Base-by-base conservation (phyloP, 2,113 vertebrate genomes). In the Sigmodon hispidus region DNA sequence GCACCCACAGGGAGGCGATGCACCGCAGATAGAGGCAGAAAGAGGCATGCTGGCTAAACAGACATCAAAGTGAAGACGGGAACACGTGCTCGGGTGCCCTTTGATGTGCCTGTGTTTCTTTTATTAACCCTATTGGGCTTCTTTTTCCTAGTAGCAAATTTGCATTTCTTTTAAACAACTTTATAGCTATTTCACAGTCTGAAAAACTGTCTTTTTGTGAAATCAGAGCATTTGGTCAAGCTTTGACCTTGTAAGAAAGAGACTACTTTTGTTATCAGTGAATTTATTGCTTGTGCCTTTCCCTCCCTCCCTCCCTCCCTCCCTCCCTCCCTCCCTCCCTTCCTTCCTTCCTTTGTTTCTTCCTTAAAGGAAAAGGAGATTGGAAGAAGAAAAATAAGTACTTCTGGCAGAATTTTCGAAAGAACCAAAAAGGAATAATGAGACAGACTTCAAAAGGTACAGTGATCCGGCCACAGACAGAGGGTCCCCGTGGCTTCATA, bases 341-440 rank as follows among this genome's bases (percentile, higher is more conserved):
- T 11, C 5, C 7, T 19, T 36, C 13, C 5, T 89, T 97, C 91
- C 19, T 86, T 75, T 87, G 90, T 95, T 95, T 17, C 40, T 55
- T 48, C 75, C 95, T 92, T 96, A 81, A 98, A 99, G 99, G 99
- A 91, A 99, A 99, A 98, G 98, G 99, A 98, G 99, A 99, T 97
- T 99, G 99, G 98, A 99, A 99, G 98, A 99, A 99, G 98, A 99
- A 99, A 98, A 99, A 99, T 96, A 99, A 99, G 97, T 99, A 99
- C 94, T 99, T 99, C 96, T 99, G 99, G 99, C 99, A 99, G 98
- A 99, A 99, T 98, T 99, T 99, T 96, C 98, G 99, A 96, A 99
- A 99, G 98, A 99, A 99, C 83, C 99, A 99, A 97, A 99, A 99
- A 98, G 99, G 99, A 79, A 98, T 99, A 91, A 98, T 98, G 98